A percentile compares a stretch with the other conserved stretches of the same genome.
Evolutionary conservation across 1,140 invertebrate genomes (phyloP).

Genomic region (Coboldia fuscipes): DNA sequence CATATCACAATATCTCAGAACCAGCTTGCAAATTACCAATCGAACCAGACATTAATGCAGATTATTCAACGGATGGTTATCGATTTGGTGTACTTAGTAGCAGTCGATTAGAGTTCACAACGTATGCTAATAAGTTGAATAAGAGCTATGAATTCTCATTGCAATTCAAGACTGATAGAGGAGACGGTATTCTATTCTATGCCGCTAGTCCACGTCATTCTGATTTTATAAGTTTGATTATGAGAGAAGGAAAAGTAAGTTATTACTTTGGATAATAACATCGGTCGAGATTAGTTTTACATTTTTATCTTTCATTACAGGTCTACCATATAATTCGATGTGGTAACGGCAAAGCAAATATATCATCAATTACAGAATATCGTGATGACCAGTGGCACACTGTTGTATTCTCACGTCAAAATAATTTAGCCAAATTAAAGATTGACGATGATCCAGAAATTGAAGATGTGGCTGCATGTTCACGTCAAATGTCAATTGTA

Average conservation of each 20-base stretch:
- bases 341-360: constrained; percentile 37
- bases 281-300: constrained; percentile 1
- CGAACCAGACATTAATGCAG: constrained; percentile 15
- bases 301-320: constrained; percentile 15
- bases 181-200: constrained; percentile 70
- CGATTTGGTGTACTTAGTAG: constrained; percentile 35
- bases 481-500: constrained; percentile 34
- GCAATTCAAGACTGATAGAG: constrained; percentile 54
- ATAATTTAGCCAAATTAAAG: constrained; percentile 35
- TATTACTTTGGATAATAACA: constrained; percentile 2
- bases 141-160: constrained; percentile 54
- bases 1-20: constrained; percentile 9
- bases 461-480: constrained; percentile 25
- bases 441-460: constrained; percentile 25
- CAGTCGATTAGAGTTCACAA: constrained; percentile 50
- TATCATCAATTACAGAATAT: constrained; percentile 33
- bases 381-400: constrained; percentile 80
- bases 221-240: constrained; percentile 62
- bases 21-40: constrained; percentile 26
- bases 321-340: constrained; percentile 50
- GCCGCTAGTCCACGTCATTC: constrained; percentile 37
- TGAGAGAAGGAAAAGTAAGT: constrained; percentile 54
- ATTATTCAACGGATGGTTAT: constrained; percentile 14
- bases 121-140: constrained; percentile 33
- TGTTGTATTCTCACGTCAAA: constrained; percentile 33